Conservation (phyloP, 1,140 invertebrate genomes). For the Aphis gossypii region DNA sequence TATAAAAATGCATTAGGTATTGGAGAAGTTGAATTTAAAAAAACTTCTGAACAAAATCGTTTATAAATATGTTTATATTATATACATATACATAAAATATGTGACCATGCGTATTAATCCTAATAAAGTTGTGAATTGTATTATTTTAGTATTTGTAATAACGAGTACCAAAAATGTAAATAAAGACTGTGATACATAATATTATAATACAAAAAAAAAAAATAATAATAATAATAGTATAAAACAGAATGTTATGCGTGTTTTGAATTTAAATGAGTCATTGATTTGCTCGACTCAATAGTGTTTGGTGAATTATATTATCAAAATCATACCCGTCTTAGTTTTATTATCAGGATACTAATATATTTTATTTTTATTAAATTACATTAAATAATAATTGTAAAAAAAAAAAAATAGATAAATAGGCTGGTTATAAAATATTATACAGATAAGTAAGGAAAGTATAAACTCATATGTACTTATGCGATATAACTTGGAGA, state of each 20-base stretch:
- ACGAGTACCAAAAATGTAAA: background rate
- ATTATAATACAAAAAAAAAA: background rate
- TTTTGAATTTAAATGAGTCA: constrained; percentile 10
- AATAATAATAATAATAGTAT: background rate
- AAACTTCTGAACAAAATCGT: background rate
- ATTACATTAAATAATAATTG: background rate
- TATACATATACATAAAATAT: background rate
- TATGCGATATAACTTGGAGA: background rate
- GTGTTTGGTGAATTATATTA: background rate
- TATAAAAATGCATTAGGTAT: background rate
- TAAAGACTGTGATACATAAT: too few relatives aligned
- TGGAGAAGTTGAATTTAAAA: background rate
- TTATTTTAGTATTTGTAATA: constrained; percentile 5
- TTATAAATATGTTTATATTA: background rate
- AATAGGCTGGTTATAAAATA: background rate
- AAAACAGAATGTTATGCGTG: background rate
- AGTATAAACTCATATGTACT: background rate
- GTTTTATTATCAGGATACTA: background rate
- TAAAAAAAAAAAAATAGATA: background rate
- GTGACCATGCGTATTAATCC: background rate
- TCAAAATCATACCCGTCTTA: background rate
- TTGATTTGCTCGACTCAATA: background rate
- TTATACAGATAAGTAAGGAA: background rate
- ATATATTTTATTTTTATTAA: background rate
- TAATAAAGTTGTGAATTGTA: background rate